phyloP scores from a whole-genome alignment of 2,797 vertebrate species.

The Ispidina picta region DNA sequence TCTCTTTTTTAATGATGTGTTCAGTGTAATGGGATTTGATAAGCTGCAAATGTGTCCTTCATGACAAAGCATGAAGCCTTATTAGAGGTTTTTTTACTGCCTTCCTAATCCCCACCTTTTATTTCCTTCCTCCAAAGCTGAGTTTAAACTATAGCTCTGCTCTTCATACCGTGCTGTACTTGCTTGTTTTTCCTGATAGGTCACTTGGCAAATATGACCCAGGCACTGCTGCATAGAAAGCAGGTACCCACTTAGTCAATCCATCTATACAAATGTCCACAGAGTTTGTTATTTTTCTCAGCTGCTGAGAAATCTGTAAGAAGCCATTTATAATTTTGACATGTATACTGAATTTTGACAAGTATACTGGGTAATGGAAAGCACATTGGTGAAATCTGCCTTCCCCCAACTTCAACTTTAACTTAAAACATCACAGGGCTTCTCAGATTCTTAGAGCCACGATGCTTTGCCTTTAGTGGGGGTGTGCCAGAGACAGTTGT shows the following conservation, averaged over 20 bases:
- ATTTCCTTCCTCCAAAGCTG: neutral
- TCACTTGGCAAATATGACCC: neutral
- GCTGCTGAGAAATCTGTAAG: neutral
- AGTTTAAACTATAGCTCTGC: neutral
- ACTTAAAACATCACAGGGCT: neutral
- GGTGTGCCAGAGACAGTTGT: neutral
- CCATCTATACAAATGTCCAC: neutral
- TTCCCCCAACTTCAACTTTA: neutral
- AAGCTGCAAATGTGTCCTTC: neutral
- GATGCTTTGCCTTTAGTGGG: neutral
- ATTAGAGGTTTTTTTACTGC: neutral
- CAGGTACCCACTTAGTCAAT: neutral
- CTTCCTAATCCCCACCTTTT: neutral
- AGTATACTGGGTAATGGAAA: neutral
- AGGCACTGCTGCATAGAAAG: neutral
- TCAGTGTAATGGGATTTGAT: neutral
- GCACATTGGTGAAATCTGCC: neutral
- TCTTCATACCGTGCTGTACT: neutral
- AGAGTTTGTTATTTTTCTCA: slow-evolving; percentile 36
- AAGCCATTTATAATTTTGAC: slow-evolving; percentile 27
- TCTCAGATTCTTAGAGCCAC: neutral
- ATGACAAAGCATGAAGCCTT: neutral
- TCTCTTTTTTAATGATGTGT: neutral
- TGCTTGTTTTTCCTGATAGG: neutral
- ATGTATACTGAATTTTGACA: neutral